These are phyloP conservation scores for Ploceus nigricollis DNA, from an alignment of 2,113 vertebrate species.

Conservation along the genomic window DNA sequence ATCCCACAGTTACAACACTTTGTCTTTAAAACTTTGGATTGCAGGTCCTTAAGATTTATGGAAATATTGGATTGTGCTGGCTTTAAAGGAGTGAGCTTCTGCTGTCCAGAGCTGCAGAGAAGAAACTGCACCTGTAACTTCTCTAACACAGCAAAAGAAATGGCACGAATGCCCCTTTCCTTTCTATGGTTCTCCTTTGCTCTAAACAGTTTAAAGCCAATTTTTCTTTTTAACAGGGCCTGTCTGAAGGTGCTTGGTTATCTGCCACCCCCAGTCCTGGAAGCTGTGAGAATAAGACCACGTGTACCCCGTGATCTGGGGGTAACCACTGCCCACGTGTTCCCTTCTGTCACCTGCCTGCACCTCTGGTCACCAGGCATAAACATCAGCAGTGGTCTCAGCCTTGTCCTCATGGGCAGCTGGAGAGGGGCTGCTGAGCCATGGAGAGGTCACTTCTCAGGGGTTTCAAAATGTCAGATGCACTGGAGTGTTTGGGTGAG, in stretches of 20 bases:
- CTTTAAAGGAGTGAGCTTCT: not conserved
- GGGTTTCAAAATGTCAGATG: too few relatives aligned
- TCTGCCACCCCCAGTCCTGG: not conserved
- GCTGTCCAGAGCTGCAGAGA: not conserved
- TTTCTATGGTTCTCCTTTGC: not conserved
- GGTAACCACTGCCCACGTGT: not conserved
- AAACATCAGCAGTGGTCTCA: not conserved
- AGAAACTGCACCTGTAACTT: not conserved
- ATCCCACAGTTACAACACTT: not conserved
- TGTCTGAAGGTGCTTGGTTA: not conserved
- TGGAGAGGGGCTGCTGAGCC: not conserved
- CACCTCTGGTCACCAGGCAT: not conserved
- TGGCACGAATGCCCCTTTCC: not conserved
- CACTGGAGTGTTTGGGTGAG: not conserved
- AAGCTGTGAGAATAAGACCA: not conserved
- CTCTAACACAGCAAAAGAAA: not conserved
- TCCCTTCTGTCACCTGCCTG: not conserved
- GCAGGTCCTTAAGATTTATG: not conserved
- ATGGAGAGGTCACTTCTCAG: not conserved
- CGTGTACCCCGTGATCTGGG: fast-evolving
- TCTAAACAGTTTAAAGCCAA: not conserved
- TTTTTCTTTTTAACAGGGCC: not conserved
- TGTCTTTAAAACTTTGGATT: not conserved
- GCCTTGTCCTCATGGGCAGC: not conserved
- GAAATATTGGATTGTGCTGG: not conserved